Conservation (phyloP, 2,888 invertebrate genomes). For the Coronaproctus castanopsis region DNA sequence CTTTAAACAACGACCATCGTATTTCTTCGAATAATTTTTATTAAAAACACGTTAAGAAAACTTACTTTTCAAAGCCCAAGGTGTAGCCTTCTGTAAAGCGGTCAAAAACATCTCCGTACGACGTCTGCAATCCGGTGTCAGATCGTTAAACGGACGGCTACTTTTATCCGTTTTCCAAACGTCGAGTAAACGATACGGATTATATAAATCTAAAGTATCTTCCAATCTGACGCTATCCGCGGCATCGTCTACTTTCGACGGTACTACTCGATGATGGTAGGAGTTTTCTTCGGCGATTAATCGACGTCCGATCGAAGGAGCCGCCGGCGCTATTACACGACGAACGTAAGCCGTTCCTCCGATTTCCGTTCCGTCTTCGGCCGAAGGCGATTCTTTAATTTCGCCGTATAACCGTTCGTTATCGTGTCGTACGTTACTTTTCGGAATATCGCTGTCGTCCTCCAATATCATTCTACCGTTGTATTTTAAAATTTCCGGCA, state of each 20-base stretch:
- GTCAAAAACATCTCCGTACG: slow-evolving; percentile 3
- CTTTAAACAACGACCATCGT: no score
- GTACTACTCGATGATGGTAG: not conserved
- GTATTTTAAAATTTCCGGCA: slow-evolving; percentile 12
- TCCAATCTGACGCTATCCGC: slow-evolving; percentile 5
- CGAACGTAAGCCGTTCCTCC: not conserved
- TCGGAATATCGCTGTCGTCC: not conserved
- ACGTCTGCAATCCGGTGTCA: not conserved
- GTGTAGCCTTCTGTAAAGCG: slow-evolving; percentile 2
- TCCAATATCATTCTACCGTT: slow-evolving; percentile 6
- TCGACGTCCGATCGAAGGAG: not conserved
- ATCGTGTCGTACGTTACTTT: not conserved
- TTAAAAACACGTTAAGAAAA: no score
- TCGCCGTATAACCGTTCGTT: not conserved
- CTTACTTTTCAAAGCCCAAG: slow-evolving; percentile 13
- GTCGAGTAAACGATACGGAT: slow-evolving; percentile 6
- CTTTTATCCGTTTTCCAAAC: slow-evolving; percentile 1
- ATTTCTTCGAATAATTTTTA: no score
- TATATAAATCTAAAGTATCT: slow-evolving; percentile 8
- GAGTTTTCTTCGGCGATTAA: not conserved
- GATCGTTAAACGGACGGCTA: not conserved
- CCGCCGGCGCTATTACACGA: not conserved
- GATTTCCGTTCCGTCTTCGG: no score
- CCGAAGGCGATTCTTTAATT: no score
- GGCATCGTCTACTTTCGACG: not conserved